Base-by-base conservation (phyloP, 1,140 invertebrate genomes). In the Hydropsyche tenuis region DNA sequence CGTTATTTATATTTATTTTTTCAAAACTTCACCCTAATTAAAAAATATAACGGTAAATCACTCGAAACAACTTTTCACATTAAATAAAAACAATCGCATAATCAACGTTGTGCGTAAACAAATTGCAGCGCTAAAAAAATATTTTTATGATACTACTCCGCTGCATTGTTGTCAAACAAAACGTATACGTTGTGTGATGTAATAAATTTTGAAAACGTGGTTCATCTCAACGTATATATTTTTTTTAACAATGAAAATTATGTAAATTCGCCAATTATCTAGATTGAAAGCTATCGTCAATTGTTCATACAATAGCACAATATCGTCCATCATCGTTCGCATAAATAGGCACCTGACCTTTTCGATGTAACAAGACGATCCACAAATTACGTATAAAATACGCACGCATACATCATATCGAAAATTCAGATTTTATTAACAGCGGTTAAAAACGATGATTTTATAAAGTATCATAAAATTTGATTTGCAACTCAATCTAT, bases 221-320 rank as follows among this genome's bases (percentile, higher is more conserved):
- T 23, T 23, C 20, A 25, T 60, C 23, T 12, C 51, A 6, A 60
- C 56, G 2, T 11, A 25, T 60, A 60, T 60, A 7, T 48, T 48
- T 48, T 48, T 14, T 48, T 48, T 48, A 27, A 60, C 56, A 60
- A 60, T 60, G 56, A 60, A 60, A 60, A 60, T 60, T 60, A 60
- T 60, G 56, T 60, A 60, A 60, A 60, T 60, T 20, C 56, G 20
- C 56, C 56, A 60, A 60, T 60, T 60, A 60, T 60, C 56, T 20
- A 25, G 22, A 60, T 25, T 60, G 56, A 60, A 60, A 60, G 18
- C 23, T 60, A 60, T 25, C 56, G 25, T 20, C 9, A 18, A 27
- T 25, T 60, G 22, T 25, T 25, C 25, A 14, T 60, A 60, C 23
- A 60, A 60, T 27, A 22, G 23, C 56, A 0, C 23, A 5, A n/a